Base-by-base conservation (phyloP, 1,140 invertebrate species). In the Lanistes nyassanus region DNA sequence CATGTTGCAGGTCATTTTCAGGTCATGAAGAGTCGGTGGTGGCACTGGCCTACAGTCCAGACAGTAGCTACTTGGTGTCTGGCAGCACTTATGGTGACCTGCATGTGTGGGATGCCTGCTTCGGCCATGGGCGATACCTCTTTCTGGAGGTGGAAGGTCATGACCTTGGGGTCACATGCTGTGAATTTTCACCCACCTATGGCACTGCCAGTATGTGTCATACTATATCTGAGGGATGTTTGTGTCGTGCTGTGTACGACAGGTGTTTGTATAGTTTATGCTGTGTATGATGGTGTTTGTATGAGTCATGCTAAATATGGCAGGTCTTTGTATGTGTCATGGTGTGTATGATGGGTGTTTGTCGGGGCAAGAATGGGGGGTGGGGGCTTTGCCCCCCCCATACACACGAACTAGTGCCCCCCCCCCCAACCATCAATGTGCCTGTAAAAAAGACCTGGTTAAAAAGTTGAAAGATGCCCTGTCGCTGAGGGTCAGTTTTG, bases 111-210 rank as follows among this genome's bases (percentile, higher is more conserved):
- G 91, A 92, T 81, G 90, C 91, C 31, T 83, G 84, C 65, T 87
- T 81, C 77, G 89, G 87, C 23, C 87, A 90, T 80, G 88, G 85
- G 0, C 89, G 88, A 71, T 86, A 84, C 66, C 77, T 92, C 55
- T 77, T 81, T 42, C 89, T 91, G 16, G 80, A 90, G 79, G 91
- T 92, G 70, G 93, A 94, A 85, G 93, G 92, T 78, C 94, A 95
- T 84, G 94, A 95, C 86, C 88, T 95, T 70, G 94, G 94, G 13
- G 92, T 95, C 5, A 90, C 93, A 29, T 91, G 91, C 62, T 91
- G 92, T 79, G 93, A 94, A 80, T 92, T 95, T 83, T 88, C 88
- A 90, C 83, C 86, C 51, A 86, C 85, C 31, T 90, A 87, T 86
- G 88, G 86, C 7, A 80, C 85, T 77, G 77, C 83, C 66, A 73